Conservation (phyloP, 2,888 invertebrate species). For the Drosophila neutralis region DNA sequence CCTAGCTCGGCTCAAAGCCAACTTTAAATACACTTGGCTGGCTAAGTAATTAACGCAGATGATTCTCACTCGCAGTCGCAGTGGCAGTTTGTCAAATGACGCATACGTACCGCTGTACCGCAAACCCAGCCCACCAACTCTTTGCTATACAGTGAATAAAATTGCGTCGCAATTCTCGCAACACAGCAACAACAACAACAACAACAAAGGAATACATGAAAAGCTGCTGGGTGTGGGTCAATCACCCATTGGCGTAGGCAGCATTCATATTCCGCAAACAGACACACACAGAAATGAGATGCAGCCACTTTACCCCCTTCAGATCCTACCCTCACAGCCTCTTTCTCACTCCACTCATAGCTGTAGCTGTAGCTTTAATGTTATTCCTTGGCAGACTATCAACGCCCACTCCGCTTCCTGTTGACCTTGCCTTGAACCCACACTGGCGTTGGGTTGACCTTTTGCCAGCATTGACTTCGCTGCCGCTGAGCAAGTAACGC, state of each 20-base stretch:
- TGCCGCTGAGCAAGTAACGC: conserved; percentile 5
- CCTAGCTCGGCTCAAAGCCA: conserved; percentile 23
- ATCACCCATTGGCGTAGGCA: conserved; percentile 25
- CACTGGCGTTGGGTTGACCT: conserved; percentile 40
- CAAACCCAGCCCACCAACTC: background rate
- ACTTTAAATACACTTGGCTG: conserved; percentile 11
- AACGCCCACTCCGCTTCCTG: conserved; percentile 12
- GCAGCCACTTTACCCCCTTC: conserved; percentile 12
- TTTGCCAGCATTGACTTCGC: conserved; percentile 24
- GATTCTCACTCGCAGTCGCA: conserved; percentile 13
- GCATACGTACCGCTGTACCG: conserved; percentile 46
- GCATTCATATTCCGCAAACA: background rate
- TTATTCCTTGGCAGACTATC: conserved; percentile 12
- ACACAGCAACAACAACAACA: background rate
- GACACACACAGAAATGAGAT: conserved; percentile 11
- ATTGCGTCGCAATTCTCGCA: conserved; percentile 63
- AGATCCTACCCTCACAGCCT: no score
- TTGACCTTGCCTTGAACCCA: conserved; percentile 44
- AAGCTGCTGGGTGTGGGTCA: conserved; percentile 38
- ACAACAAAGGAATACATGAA: conserved; percentile 14
- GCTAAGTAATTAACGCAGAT: conserved; percentile 4
- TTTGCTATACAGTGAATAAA: background rate
- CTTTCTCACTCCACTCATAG: background rate
- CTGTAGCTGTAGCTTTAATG: background rate
- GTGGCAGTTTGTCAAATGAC: conserved; percentile 39